Evolutionary conservation across 37 sponge, comb jelly and placozoan species (phyloP).

Genomic region (Eunapius fragilis): DNA sequence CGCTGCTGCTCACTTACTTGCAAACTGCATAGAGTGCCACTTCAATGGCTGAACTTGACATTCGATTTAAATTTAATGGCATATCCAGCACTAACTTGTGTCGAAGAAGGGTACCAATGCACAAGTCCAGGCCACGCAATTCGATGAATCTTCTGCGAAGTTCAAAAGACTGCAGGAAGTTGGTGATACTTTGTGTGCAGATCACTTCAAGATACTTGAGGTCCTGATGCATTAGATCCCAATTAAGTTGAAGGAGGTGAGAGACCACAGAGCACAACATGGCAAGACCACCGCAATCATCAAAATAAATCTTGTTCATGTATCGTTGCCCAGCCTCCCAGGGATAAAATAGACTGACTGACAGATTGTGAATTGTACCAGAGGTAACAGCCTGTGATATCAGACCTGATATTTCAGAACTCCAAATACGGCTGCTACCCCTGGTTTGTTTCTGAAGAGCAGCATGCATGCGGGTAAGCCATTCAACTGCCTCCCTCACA

Average conservation of each 20-base stretch:
- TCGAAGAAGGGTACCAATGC: constrained; percentile 3
- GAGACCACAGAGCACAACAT: neutral
- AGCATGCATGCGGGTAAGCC: neutral
- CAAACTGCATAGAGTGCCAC: neutral
- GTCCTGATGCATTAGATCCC: constrained; percentile 2
- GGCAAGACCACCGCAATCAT: constrained; percentile 6
- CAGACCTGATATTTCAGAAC: neutral
- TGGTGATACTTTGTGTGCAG: constrained; percentile 2
- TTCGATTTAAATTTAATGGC: neutral
- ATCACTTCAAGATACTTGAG: constrained; percentile 21
- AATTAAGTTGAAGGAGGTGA: neutral
- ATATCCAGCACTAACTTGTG: neutral
- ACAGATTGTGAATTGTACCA: neutral
- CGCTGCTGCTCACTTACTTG: neutral
- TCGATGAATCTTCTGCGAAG: constrained; percentile 13
- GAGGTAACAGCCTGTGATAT: neutral
- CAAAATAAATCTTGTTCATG: constrained; percentile 32
- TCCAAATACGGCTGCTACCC: neutral
- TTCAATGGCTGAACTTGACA: neutral
- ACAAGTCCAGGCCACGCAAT: constrained; percentile 2
- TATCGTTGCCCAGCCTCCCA: neutral
- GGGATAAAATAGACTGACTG: neutral
- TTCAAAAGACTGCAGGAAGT: constrained; percentile 16
- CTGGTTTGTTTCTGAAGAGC: neutral
- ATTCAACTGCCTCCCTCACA: neutral